Base-by-base conservation (phyloP, 30 jellyfish, hydroid and myxozoan genomes). In the Sanderia malayensis region DNA sequence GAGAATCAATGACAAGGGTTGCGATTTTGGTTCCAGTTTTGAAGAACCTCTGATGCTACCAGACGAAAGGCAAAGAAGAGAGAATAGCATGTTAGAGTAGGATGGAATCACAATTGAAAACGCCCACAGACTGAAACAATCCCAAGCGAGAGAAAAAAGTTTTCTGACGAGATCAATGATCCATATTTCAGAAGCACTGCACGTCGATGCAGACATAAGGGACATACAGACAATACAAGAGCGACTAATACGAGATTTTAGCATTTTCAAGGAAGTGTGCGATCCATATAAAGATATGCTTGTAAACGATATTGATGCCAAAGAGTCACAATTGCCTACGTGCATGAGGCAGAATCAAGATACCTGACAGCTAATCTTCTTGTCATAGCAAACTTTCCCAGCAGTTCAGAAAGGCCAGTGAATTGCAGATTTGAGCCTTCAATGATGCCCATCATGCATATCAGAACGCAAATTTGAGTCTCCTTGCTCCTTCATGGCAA, bases 401-500 rank as follows among this genome's bases (percentile, higher is more conserved):
- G 73, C 73, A 61, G 31, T 61, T 61, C 73, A 61, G 23, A 27
- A 61, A 61, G 22, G 73, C 73, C 0, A 45, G 73, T 45, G 22
- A 46, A 61, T 19, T 61, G 47, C 18, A 61, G 60, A 0, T 7
- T 61, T n/a, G 13, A 61, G 47, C 47, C 47, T 28, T 61, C 46
- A 15, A 61, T 61, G 73, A 61, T 31, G 73, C 73, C 73, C 73
- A 27, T 2, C 73, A 61, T 61, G 47, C 73, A 23, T 8, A 8
- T 13, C 47, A 23, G 47, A 61, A 28, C 45, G 31, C 73, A 61
- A 61, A 23, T 31, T 28, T 61, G 73, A 61, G 73, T 61, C 47
- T 46, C 73, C 47, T 61, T 61, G 73, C 73, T 61, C 73, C 73
- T 27, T 46, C 73, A 61, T 61, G 73, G 73, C n/a, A n/a, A n/a